Conservation (phyloP, 1,140 invertebrate species). For the Magallana gigas region DNA sequence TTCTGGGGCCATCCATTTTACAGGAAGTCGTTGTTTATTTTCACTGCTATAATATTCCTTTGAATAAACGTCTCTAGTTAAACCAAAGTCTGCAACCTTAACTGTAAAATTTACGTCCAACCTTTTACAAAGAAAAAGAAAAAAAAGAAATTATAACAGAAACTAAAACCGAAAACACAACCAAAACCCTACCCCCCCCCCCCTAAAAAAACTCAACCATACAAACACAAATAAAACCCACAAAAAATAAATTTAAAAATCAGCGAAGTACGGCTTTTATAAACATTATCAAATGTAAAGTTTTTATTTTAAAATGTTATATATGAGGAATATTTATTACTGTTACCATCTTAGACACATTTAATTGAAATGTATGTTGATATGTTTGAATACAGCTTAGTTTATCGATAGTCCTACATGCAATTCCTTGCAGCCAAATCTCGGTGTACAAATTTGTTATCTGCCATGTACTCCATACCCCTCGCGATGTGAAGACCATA, state of each 20-base stretch:
- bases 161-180: too few relatives aligned
- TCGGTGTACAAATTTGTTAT: conserved; percentile 89
- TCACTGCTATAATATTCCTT: conserved; percentile 79
- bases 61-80: conserved; percentile 80
- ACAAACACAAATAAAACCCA: too few relatives aligned
- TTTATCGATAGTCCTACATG: conserved; percentile 71
- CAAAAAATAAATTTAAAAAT: background rate
- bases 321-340: background rate
- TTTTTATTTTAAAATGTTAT: too few relatives aligned
- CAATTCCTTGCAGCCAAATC: conserved; percentile 91
- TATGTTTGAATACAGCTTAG: background rate
- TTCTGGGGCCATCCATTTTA: conserved; percentile 80
- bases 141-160: too few relatives aligned
- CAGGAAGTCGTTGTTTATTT: conserved; percentile 77
- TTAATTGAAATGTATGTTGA: background rate
- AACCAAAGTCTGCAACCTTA: conserved; percentile 82
- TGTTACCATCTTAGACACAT: background rate
- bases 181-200: too few relatives aligned
- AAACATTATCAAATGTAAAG: background rate
- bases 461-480: conserved; percentile 90
- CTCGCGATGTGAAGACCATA: conserved; percentile 85
- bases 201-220: too few relatives aligned
- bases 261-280: too few relatives aligned
- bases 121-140: conserved; percentile 64
- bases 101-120: conserved; percentile 77